Percentiles rank a stretch among this genome's conserved stretches.
phyloP scores from a whole-genome alignment of 2,888 invertebrate species.

The Apotomis betuletana region DNA sequence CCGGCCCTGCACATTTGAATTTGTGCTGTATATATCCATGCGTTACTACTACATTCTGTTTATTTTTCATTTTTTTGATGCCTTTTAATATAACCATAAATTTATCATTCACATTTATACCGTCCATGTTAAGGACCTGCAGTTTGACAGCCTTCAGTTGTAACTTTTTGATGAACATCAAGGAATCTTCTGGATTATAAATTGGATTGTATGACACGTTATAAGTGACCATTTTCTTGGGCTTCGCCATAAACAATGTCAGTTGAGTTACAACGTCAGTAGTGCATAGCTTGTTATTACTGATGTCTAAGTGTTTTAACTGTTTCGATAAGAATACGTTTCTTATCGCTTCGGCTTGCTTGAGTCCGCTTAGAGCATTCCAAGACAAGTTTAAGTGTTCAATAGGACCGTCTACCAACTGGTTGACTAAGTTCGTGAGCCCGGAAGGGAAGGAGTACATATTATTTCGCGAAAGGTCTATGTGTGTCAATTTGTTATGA shows the following conservation, averaged over 20 bases:
- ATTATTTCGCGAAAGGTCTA: conserved; percentile 56
- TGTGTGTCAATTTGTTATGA: conserved; percentile 49
- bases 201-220: conserved; percentile 29
- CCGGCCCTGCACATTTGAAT: conserved; percentile 43
- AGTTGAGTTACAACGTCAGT: conserved; percentile 44
- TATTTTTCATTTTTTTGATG: conserved; percentile 45
- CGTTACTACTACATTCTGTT: conserved; percentile 50
- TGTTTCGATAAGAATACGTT: conserved; percentile 36
- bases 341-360: conserved; percentile 48
- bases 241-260: conserved; percentile 41
- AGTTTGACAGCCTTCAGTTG: neutral
- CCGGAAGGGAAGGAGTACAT: conserved; percentile 47
- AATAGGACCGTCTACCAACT: conserved; percentile 47
- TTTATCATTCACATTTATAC: conserved; percentile 51
- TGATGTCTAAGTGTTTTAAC: conserved; percentile 25
- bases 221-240: conserved; percentile 12
- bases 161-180: neutral
- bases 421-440: conserved; percentile 46
- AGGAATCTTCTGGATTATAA: conserved; percentile 6
- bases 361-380: conserved; percentile 49
- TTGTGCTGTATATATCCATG: conserved; percentile 50
- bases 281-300: conserved; percentile 51
- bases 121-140: conserved; percentile 15
- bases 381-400: conserved; percentile 54
- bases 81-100: conserved; percentile 51